Evolutionary conservation across 2,113 vertebrate species (phyloP).

Genomic region (Mola mola): DNA sequence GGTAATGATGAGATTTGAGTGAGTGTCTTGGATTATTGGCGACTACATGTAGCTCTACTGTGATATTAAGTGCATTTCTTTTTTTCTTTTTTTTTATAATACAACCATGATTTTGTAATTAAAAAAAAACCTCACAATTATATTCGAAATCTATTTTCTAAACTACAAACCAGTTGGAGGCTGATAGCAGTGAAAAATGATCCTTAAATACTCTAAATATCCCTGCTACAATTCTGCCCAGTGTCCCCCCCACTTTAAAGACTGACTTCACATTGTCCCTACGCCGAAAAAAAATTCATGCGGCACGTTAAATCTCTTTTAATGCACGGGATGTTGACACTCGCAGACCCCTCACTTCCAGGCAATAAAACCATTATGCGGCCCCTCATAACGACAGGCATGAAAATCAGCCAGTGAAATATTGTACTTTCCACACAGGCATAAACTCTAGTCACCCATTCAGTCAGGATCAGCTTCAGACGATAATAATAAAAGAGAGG

Average conservation of each 20-base stretch:
- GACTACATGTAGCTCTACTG: neutral
- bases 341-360: constrained; percentile 4
- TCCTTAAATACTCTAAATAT: too few species aligned
- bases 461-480: constrained; percentile 13
- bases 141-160: too few species aligned
- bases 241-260: neutral
- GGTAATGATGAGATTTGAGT: neutral
- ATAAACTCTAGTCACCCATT: constrained; percentile 22
- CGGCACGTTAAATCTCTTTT: constrained; percentile 19
- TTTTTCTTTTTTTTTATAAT: too few species aligned
- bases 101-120: too few species aligned
- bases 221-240: neutral
- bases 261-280: neutral
- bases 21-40: neutral
- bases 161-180: neutral
- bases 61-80: neutral
- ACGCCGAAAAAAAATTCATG: constrained; percentile 2
- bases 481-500: constrained; percentile 13
- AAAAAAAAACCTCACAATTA: too few species aligned
- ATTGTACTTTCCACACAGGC: constrained; percentile 6
- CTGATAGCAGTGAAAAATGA: too few species aligned
- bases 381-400: constrained; percentile 17
- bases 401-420: constrained; percentile 35
- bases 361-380: constrained; percentile 24
- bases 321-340: constrained; percentile 24